Evolutionary conservation across 2,888 invertebrate genomes (phyloP).

Genomic region (Vandiemenella viatica): DNA sequence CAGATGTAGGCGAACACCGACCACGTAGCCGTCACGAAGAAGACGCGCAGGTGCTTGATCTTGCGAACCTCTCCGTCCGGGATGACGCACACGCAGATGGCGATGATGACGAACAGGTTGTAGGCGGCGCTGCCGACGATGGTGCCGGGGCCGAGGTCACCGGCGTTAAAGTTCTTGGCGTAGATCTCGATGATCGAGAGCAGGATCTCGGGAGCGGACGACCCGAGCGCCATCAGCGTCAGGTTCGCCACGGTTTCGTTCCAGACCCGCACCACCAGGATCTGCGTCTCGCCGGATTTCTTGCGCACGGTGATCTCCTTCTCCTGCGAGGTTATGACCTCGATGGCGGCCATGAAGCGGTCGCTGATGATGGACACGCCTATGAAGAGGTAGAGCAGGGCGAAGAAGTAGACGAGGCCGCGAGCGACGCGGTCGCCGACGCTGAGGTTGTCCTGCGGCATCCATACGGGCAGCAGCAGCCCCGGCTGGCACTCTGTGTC

Average conservation of each 20-base stretch:
- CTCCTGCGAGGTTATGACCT: conserved; percentile 96
- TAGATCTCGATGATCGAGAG: conserved; percentile 95
- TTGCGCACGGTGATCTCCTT: conserved; percentile 84
- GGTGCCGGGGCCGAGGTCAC: conserved; percentile 94
- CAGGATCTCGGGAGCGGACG: conserved; percentile 95
- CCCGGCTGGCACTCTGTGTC: conserved; percentile 56
- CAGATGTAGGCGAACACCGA: conserved; percentile 97
- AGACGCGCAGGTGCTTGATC: conserved; percentile 91
- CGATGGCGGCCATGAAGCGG: conserved; percentile 98
- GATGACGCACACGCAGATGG: conserved; percentile 81
- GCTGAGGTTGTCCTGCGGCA: conserved; percentile 61
- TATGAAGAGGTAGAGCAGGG: conserved; percentile 87
- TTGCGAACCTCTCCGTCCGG: conserved; percentile 82
- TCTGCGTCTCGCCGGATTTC: conserved; percentile 72
- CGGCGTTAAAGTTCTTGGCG: conserved; percentile 87
- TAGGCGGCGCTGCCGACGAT: conserved; percentile 98
- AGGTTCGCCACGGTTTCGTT: conserved; percentile 98
- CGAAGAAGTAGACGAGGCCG: conserved; percentile 78
- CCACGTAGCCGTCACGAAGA: conserved; percentile 95
- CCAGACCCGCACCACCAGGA: conserved; percentile 90
- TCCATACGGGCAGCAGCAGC: conserved; percentile 77
- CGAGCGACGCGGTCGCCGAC: conserved; percentile 65
- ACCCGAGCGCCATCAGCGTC: conserved; percentile 96
- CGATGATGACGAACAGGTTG: conserved; percentile 94
- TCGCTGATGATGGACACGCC: conserved; percentile 98